Percentiles rank a stretch among this genome's conserved stretches.
phyloP scores from a whole-genome alignment of 2,797 vertebrate genomes.

The Aldrovandia affinis region DNA sequence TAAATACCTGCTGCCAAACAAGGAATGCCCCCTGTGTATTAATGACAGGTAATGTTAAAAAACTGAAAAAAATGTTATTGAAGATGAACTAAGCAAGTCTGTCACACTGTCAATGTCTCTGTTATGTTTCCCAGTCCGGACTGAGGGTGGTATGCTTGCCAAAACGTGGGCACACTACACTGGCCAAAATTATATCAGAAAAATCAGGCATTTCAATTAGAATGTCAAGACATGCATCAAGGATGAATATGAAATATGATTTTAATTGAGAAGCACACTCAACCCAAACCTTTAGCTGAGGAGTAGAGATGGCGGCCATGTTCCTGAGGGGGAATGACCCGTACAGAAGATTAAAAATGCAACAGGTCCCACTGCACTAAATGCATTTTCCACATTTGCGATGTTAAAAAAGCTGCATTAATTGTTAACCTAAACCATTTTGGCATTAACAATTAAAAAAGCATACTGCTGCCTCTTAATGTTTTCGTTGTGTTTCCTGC shows the following conservation, averaged over 20 bases:
- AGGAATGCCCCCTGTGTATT: background rate
- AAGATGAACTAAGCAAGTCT: background rate
- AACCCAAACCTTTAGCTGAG: constrained; percentile 17
- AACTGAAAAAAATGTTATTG: background rate
- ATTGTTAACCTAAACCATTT: background rate
- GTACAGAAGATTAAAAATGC: constrained; percentile 27
- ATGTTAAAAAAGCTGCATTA: constrained; percentile 27
- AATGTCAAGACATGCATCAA: background rate
- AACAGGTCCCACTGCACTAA: constrained; percentile 31
- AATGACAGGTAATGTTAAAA: background rate
- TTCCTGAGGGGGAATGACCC: constrained; percentile 5
- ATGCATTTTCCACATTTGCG: background rate
- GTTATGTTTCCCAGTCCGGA: constrained; percentile 5
- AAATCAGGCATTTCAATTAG: background rate
- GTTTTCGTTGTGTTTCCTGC: background rate
- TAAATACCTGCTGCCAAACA: background rate
- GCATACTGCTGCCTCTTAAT: background rate
- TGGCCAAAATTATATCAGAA: background rate
- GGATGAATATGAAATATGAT: constrained; percentile 11
- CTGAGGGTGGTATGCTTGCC: constrained; percentile 2
- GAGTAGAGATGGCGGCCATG: constrained; percentile 20
- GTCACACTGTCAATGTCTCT: background rate
- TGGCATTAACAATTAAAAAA: background rate
- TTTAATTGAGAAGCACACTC: constrained; percentile 13
- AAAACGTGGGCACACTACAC: background rate